A percentile compares a stretch with the other conserved stretches of the same genome.
These are phyloP conservation scores for Scomber japonicus DNA, from an alignment of 2,113 vertebrate species.

Conservation along the genomic window DNA sequence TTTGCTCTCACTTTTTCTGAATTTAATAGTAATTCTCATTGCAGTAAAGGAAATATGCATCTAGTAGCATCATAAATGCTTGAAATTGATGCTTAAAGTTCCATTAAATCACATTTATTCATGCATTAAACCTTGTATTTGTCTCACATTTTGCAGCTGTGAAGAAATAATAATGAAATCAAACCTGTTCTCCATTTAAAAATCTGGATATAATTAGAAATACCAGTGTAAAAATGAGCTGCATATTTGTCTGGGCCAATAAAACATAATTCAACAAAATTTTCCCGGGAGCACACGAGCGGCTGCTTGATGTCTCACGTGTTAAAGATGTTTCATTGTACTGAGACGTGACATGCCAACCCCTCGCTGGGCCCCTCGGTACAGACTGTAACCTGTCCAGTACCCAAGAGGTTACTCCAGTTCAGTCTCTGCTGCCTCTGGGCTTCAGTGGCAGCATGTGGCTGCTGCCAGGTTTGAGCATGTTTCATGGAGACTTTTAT, in stretches of 20 bases:
- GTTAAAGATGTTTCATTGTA: conserved; percentile 31
- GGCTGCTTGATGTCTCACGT: conserved; percentile 22
- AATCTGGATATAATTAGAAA: neutral
- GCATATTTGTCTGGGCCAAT: neutral
- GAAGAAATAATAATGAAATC: too few relatives aligned
- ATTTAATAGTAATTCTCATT: neutral
- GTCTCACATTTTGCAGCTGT: too few relatives aligned
- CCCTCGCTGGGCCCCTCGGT: conserved; percentile 57
- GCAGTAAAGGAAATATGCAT: neutral
- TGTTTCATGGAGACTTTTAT: neutral
- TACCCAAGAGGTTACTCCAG: conserved; percentile 62
- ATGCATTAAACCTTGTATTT: neutral
- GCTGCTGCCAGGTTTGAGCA: neutral
- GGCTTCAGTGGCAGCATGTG: neutral
- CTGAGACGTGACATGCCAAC: conserved; percentile 19
- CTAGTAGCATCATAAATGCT: neutral
- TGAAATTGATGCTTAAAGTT: neutral
- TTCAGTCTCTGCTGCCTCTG: conserved; percentile 47
- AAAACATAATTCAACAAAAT: neutral
- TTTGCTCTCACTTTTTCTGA: neutral
- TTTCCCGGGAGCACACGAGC: conserved; percentile 9
- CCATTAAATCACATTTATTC: neutral
- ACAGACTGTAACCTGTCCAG: conserved; percentile 53
- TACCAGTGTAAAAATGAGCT: neutral
- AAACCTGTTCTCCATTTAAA: too few relatives aligned